Conservation (phyloP, 2,113 vertebrate species). For the Engraulis encrasicolus region DNA sequence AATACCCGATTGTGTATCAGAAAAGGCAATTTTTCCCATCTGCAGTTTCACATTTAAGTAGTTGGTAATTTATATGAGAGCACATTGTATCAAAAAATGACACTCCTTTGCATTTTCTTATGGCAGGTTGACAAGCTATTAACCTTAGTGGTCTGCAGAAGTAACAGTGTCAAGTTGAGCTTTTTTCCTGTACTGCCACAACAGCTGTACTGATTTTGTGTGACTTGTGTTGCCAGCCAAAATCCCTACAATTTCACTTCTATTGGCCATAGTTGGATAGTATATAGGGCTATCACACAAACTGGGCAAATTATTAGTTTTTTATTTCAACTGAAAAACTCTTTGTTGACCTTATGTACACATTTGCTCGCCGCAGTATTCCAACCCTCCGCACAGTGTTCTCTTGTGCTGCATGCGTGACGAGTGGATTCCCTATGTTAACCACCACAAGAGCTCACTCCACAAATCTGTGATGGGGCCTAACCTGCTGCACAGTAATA, state of each 20-base stretch:
- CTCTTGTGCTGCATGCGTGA: background rate
- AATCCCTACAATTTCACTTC: background rate
- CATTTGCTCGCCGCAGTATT: background rate
- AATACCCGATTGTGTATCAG: background rate
- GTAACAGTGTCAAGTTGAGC: background rate
- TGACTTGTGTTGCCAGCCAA: background rate
- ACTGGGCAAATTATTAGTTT: too few relatives aligned
- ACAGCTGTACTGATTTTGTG: background rate
- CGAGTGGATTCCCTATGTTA: background rate
- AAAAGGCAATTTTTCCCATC: background rate
- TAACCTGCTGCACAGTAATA: slow-evolving; percentile 61
- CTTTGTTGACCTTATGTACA: background rate
- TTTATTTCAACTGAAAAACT: background rate
- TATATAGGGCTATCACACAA: background rate
- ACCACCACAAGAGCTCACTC: background rate
- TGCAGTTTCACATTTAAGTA: background rate
- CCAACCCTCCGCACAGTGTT: background rate
- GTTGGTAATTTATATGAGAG: background rate
- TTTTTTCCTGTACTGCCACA: background rate
- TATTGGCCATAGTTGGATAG: background rate
- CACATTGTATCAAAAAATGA: background rate
- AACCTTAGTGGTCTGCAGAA: background rate
- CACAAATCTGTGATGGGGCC: background rate
- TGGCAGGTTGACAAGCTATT: background rate
- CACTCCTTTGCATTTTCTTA: background rate